Evolutionary conservation across 2,113 vertebrate genomes (phyloP).

Genomic region (Erinaceus europaeus): DNA sequence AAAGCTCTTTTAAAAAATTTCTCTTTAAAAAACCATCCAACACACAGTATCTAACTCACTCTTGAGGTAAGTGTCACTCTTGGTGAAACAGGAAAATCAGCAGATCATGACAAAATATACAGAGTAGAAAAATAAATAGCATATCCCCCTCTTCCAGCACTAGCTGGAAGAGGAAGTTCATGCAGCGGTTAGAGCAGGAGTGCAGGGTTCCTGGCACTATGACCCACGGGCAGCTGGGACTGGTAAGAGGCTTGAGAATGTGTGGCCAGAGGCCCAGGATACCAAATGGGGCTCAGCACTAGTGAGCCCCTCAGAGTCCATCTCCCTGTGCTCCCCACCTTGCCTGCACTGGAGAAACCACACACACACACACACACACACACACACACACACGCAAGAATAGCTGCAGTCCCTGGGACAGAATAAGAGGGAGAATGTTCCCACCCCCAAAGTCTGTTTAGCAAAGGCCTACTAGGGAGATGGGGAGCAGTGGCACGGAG

Average conservation of each 20-base stretch:
- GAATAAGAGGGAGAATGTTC: not conserved
- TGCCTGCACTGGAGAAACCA: no score
- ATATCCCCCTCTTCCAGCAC: conserved; percentile 84
- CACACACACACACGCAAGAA: conserved; percentile 1
- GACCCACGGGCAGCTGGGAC: conserved; percentile 48
- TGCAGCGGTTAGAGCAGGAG: conserved; percentile 75
- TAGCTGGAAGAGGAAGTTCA: conserved; percentile 82
- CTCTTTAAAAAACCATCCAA: conserved; percentile 84
- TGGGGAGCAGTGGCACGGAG: not conserved
- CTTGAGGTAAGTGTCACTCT: conserved; percentile 88
- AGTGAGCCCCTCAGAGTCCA: not conserved
- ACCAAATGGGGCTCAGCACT: not conserved
- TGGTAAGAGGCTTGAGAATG: conserved; percentile 10
- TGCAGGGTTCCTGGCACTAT: conserved; percentile 76
- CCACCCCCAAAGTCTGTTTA: not conserved
- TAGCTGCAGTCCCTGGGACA: not conserved
- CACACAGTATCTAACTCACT: conserved; percentile 85
- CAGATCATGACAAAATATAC: conserved; percentile 88
- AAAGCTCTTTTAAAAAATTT: conserved; percentile 83
- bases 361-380: no score
- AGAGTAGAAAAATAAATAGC: conserved; percentile 89
- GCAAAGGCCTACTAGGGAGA: not conserved
- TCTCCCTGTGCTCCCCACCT: not conserved
- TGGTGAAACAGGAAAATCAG: conserved; percentile 83
- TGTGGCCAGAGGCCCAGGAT: conserved; percentile 9